Evolutionary conservation across 2,113 vertebrate species (phyloP).

Genomic region (Channa argus): DNA sequence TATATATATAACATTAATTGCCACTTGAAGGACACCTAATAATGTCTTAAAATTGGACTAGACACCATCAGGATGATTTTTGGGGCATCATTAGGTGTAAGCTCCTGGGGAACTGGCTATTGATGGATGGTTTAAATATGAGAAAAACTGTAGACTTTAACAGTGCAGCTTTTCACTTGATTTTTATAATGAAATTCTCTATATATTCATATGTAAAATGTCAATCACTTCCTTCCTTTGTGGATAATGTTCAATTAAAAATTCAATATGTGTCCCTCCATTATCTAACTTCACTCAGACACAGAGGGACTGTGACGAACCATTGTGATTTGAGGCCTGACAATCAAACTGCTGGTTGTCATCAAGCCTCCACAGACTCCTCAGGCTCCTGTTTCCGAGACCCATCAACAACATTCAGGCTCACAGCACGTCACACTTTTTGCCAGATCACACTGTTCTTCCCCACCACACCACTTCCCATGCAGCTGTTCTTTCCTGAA

Average conservation of each 20-base stretch:
- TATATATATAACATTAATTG: no score
- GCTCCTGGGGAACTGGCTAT: no score
- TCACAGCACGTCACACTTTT: constrained; percentile 42
- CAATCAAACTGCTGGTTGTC: constrained; percentile 50
- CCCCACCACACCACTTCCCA: constrained; percentile 18
- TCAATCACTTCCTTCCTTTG: background rate
- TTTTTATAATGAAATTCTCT: no score
- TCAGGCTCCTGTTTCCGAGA: constrained; percentile 17
- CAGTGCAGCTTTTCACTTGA: no score
- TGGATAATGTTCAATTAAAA: background rate
- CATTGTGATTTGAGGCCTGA: constrained; percentile 42
- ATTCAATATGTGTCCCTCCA: constrained; percentile 5
- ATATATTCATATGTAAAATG: background rate
- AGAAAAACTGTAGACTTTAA: no score
- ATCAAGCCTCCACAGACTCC: constrained; percentile 30
- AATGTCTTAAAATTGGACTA: no score
- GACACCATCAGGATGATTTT: no score
- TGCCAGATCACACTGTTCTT: constrained; percentile 30
- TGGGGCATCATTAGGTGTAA: no score
- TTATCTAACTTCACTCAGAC: constrained; percentile 12
- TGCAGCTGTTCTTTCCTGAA: constrained; percentile 59
- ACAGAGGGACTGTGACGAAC: background rate
- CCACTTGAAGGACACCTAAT: no score
- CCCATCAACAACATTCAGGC: constrained; percentile 51
- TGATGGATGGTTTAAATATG: no score